These are phyloP conservation scores for Pantelozetes paolii DNA, from an alignment of 2,888 invertebrate species.

Conservation along the genomic window DNA sequence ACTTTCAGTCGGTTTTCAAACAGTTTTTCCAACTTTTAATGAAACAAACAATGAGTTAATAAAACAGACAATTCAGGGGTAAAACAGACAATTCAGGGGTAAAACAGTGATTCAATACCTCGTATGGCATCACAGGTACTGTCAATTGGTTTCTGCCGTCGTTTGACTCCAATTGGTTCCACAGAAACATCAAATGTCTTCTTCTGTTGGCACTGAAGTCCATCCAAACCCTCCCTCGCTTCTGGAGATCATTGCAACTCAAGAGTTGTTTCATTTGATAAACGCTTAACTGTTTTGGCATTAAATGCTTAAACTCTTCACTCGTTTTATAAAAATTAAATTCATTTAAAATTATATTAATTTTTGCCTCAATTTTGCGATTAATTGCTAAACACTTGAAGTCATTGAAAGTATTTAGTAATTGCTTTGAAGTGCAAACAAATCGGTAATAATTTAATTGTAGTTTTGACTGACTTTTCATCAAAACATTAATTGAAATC, in stretches of 20 bases:
- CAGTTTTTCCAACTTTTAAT: constrained; percentile 20
- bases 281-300: background rate
- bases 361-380: background rate
- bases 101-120: background rate
- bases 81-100: background rate
- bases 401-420: background rate
- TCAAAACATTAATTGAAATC: background rate
- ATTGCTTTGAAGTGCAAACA: background rate
- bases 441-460: background rate
- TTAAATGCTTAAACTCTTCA: background rate
- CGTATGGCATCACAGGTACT: background rate
- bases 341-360: constrained; percentile 25
- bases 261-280: background rate
- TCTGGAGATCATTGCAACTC: background rate
- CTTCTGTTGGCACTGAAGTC: background rate
- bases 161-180: background rate
- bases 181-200: constrained; percentile 6
- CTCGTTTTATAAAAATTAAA: background rate
- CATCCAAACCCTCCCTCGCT: background rate
- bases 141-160: background rate
- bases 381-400: background rate
- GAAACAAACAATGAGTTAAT: background rate
- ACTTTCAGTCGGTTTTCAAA: background rate
- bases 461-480: background rate
- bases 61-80: too few species aligned